phyloP scores from a whole-genome alignment of 2,797 vertebrate species.

The Hydrocynus forskahlii region DNA sequence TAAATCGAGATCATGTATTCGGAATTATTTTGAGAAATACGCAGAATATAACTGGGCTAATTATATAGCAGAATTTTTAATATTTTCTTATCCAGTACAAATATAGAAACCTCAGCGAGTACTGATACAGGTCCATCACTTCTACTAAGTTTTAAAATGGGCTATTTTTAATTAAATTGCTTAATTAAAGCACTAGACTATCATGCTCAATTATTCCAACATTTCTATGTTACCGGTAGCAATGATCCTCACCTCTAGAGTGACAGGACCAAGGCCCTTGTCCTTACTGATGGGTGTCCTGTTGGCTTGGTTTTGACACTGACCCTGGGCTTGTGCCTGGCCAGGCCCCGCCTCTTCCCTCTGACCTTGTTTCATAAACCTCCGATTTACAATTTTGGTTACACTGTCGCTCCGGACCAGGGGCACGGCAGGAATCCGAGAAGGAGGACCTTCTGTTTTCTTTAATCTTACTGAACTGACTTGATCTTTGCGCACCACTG shows the following conservation, averaged over 20 bases:
- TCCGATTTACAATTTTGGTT: conserved; percentile 89
- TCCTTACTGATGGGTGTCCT: conserved; percentile 76
- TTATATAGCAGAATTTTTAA: background rate
- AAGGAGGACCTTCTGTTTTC: conserved; percentile 70
- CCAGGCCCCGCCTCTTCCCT: conserved; percentile 76
- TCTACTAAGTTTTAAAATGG: no score
- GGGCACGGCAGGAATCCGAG: conserved; percentile 65
- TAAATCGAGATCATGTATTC: no score
- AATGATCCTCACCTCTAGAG: conserved; percentile 80
- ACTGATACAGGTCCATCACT: no score
- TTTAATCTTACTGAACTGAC: conserved; percentile 68
- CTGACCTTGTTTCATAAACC: conserved; percentile 83
- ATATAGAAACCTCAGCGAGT: background rate
- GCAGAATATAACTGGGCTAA: background rate
- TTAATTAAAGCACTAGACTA: no score
- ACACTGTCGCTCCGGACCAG: conserved; percentile 82
- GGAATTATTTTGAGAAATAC: background rate
- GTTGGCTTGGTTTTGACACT: conserved; percentile 60
- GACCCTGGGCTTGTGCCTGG: conserved; percentile 66
- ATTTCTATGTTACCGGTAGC: no score
- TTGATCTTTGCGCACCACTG: conserved; percentile 37
- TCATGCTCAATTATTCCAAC: no score
- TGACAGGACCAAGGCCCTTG: conserved; percentile 67
- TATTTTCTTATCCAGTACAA: no score
- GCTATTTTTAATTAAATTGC: no score